Evolutionary conservation across 1,140 invertebrate species (phyloP).

Genomic region (Lordiphosa collinella): DNA sequence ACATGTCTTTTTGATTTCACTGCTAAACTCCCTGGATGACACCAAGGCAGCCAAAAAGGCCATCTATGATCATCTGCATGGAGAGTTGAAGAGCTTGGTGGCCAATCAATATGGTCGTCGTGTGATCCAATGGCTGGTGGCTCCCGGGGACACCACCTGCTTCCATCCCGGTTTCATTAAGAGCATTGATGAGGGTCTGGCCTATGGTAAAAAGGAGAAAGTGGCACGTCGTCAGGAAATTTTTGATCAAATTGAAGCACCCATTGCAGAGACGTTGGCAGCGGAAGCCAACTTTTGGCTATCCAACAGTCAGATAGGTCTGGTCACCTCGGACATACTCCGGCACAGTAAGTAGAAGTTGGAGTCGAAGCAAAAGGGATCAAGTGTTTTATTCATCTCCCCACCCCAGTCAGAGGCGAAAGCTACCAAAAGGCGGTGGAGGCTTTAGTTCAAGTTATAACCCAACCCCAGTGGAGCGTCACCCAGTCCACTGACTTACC

Average conservation of each 20-base stretch:
- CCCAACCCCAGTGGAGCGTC: constrained; percentile 79
- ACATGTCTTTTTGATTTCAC: constrained; percentile 88
- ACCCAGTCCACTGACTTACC: constrained; percentile 35
- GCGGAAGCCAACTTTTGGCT: constrained; percentile 85
- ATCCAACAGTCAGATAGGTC: constrained; percentile 84
- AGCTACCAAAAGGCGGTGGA: constrained; percentile 78
- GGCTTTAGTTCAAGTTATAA: constrained; percentile 80
- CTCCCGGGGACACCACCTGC: constrained; percentile 86
- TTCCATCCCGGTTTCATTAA: constrained; percentile 88
- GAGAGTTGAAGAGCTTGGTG: constrained; percentile 86
- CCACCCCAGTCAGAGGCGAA: constrained; percentile 49
- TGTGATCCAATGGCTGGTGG: constrained; percentile 90
- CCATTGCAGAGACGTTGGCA: constrained; percentile 83
- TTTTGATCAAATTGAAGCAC: constrained; percentile 83
- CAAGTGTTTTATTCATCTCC: background rate
- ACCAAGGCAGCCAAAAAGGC: constrained; percentile 93
- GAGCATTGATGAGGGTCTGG: constrained; percentile 86
- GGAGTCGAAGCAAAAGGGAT: background rate
- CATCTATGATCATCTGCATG: constrained; percentile 87
- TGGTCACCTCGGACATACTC: constrained; percentile 87
- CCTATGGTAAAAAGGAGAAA: constrained; percentile 89
- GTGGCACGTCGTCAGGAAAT: constrained; percentile 88
- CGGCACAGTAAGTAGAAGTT: constrained; percentile 82
- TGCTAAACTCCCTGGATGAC: constrained; percentile 96
- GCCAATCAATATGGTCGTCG: constrained; percentile 87